A percentile compares a stretch with the other conserved stretches of the same genome.
Evolutionary conservation across 2,888 invertebrate genomes (phyloP).

Genomic region (Drosophila planitibia): DNA sequence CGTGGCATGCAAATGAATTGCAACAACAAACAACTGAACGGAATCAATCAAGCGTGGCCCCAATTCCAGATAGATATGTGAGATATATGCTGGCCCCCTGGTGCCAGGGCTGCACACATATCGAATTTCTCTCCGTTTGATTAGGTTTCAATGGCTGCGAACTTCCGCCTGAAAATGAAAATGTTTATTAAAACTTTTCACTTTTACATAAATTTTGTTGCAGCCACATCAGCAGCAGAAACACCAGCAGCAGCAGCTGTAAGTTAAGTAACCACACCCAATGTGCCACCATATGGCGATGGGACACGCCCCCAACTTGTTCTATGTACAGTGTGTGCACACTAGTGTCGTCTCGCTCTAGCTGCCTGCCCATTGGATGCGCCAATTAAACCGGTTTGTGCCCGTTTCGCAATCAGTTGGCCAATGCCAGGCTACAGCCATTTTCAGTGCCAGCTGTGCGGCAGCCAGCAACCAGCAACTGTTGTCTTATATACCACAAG

Average conservation of each 20-base stretch:
- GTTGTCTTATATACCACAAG: constrained; percentile 24
- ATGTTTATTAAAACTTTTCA: constrained; percentile 78
- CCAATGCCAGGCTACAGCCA: constrained; percentile 63
- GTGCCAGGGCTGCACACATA: constrained; percentile 9
- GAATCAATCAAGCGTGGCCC: constrained; percentile 71
- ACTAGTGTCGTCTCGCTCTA: constrained; percentile 58
- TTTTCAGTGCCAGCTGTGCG: constrained; percentile 42
- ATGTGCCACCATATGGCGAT: constrained; percentile 40
- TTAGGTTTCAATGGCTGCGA: constrained; percentile 52
- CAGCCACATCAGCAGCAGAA: constrained; percentile 27
- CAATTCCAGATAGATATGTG: constrained; percentile 32
- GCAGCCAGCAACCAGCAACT: constrained; percentile 31
- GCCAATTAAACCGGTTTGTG: constrained; percentile 51
- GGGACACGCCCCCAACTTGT: constrained; percentile 50
- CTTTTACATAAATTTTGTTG: constrained; percentile 71
- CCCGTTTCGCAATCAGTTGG: constrained; percentile 37
- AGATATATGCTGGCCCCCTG: not conserved
- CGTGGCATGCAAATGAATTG: constrained; percentile 60
- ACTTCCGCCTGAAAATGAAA: constrained; percentile 71
- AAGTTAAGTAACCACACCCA: constrained; percentile 65
- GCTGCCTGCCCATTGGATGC: constrained; percentile 50
- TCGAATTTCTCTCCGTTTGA: constrained; percentile 53
- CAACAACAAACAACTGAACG: constrained; percentile 38
- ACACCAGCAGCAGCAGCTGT: constrained; percentile 60
- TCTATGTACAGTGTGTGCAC: constrained; percentile 49